Conservation (phyloP, 2,113 vertebrate species). For the Gallinago paraguaiae region DNA sequence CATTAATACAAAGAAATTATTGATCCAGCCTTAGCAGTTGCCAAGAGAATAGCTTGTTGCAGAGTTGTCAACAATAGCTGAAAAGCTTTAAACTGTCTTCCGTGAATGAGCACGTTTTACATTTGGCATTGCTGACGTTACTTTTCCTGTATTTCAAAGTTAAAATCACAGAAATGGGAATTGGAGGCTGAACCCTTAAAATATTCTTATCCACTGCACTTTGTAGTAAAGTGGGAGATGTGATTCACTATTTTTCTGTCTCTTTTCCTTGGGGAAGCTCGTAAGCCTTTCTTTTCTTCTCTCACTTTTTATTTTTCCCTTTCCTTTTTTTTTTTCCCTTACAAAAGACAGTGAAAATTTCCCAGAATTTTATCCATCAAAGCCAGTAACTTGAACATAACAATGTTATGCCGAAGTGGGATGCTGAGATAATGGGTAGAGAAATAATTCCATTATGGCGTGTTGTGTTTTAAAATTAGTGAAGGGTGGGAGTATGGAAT, state of each 20-base stretch:
- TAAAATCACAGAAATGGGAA: not conserved
- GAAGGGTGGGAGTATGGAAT: not conserved
- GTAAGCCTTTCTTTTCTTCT: not conserved
- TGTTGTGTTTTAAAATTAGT: not conserved
- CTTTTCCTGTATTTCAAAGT: not conserved
- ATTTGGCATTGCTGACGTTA: not conserved
- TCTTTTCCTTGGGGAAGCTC: not conserved
- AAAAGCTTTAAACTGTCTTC: not conserved
- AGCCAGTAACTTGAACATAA: not conserved
- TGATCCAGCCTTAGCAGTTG: not conserved
- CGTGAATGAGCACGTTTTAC: not conserved
- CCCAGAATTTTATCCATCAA: not conserved
- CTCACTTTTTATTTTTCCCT: not conserved
- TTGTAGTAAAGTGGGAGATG: not conserved
- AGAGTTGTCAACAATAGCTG: not conserved
- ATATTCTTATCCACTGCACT: not conserved
- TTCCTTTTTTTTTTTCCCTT: fast-evolving
- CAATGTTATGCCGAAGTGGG: not conserved
- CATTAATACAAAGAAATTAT: not conserved
- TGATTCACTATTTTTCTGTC: not conserved
- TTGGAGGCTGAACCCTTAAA: not conserved
- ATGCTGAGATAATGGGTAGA: not conserved
- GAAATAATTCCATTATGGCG: not conserved
- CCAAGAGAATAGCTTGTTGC: not conserved
- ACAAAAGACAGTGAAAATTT: not conserved